A percentile compares a stretch with the other conserved stretches of the same genome.
Evolutionary conservation across 2,888 invertebrate species (phyloP).

Genomic region (Agonum fuliginosum): DNA sequence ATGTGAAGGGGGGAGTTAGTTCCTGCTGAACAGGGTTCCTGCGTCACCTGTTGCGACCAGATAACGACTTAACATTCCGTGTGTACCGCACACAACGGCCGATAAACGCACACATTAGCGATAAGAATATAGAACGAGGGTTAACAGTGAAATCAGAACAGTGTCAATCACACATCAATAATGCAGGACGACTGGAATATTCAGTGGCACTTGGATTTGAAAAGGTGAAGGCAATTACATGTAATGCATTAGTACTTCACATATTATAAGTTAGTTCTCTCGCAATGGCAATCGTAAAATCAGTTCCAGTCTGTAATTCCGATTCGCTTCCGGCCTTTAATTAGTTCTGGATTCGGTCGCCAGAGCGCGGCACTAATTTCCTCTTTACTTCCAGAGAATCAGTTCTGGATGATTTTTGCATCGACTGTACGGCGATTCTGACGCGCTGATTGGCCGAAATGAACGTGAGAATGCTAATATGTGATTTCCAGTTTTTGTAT

Average conservation of each 20-base stretch:
- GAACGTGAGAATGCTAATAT: neutral
- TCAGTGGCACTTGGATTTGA: no score
- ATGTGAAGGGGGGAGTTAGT: neutral
- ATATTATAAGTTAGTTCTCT: no score
- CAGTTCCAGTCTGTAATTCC: slow-evolving; percentile 60
- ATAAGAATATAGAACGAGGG: no score
- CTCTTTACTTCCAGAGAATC: slow-evolving; percentile 30
- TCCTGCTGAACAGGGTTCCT: neutral
- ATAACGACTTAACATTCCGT: neutral
- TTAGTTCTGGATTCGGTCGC: slow-evolving; percentile 62
- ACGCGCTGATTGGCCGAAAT: neutral
- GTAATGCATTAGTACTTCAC: neutral
- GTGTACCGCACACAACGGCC: no score
- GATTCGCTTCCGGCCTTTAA: slow-evolving; percentile 64
- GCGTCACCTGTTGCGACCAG: slow-evolving; percentile 39
- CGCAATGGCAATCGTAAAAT: slow-evolving; percentile 44
- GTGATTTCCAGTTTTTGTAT: neutral
- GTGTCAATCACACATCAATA: no score
- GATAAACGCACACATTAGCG: no score
- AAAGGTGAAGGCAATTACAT: no score
- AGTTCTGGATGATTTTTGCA: neutral
- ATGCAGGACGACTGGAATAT: no score
- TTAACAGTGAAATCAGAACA: no score
- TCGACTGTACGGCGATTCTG: no score
- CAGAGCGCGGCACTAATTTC: slow-evolving; percentile 64